Conservation (phyloP, 1,140 invertebrate genomes). For the Meloidogyne exigua region DNA sequence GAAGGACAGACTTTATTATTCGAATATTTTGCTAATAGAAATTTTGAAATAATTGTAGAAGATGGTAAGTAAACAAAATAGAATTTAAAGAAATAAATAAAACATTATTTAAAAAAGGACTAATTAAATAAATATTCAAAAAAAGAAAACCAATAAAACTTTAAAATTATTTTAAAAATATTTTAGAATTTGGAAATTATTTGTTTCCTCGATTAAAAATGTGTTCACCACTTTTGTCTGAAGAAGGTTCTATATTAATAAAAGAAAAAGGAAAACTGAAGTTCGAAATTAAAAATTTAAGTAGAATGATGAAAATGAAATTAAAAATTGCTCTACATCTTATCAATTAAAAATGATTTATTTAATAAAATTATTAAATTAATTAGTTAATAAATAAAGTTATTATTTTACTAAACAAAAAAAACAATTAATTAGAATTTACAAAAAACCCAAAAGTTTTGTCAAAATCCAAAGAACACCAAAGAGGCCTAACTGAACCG, state of each 20-base stretch:
- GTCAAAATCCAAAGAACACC: no score
- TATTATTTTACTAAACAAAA: no score
- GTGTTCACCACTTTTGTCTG: slow-evolving; percentile 38
- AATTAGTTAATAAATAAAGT: no score
- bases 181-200: slow-evolving; percentile 32
- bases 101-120: no score
- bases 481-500: no score
- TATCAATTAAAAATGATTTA: slow-evolving; percentile 9
- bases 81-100: no score
- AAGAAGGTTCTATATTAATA: slow-evolving; percentile 39
- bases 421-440: no score
- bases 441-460: no score
- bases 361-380: no score
- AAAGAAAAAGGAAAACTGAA: slow-evolving; percentile 28
- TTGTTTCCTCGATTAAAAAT: slow-evolving; percentile 44
- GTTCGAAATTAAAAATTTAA: slow-evolving; percentile 46
- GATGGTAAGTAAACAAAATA: slow-evolving; percentile 34
- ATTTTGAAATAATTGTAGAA: slow-evolving; percentile 42
- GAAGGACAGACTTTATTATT: slow-evolving; percentile 41
- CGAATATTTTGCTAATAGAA: slow-evolving; percentile 44
- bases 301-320: slow-evolving; percentile 54
- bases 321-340: slow-evolving; percentile 35
- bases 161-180: no score
- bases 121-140: no score
- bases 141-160: no score